Evolutionary conservation across 2,888 invertebrate genomes (phyloP).

Genomic region (Nephrotoma flavescens): DNA sequence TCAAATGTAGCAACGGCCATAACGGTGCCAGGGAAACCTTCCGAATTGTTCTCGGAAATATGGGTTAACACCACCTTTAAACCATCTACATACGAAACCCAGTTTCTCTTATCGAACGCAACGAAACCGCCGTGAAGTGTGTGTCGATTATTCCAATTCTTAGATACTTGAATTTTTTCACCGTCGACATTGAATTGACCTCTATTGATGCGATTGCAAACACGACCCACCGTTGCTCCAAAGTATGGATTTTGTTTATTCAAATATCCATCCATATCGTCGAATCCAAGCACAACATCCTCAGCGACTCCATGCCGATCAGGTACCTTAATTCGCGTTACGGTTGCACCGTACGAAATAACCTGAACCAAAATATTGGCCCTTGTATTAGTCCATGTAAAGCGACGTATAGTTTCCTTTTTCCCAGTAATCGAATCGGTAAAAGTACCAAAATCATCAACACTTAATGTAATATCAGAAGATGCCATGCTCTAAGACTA

Average conservation of each 20-base stretch:
- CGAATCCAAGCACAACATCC: constrained; percentile 72
- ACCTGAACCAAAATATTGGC: constrained; percentile 48
- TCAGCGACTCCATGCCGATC: constrained; percentile 54
- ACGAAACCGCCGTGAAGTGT: constrained; percentile 72
- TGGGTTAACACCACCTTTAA: constrained; percentile 54
- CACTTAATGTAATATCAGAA: constrained; percentile 17
- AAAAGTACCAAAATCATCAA: constrained; percentile 39
- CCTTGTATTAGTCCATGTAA: constrained; percentile 48
- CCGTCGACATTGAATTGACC: constrained; percentile 56
- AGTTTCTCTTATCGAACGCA: constrained; percentile 71
- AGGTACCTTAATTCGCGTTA: constrained; percentile 59
- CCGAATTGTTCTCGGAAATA: constrained; percentile 61
- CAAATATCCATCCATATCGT: constrained; percentile 58
- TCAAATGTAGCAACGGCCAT: constrained; percentile 53
- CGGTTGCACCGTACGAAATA: constrained; percentile 58
- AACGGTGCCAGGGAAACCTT: constrained; percentile 80
- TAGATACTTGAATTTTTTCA: constrained; percentile 48
- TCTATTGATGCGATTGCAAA: constrained; percentile 65
- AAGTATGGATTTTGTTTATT: constrained; percentile 60
- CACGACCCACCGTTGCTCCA: constrained; percentile 76
- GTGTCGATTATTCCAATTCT: constrained; percentile 51
- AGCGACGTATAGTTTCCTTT: constrained; percentile 38
- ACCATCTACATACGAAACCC: constrained; percentile 46
- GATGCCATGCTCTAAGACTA: neutral
- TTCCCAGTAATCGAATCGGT: constrained; percentile 24